These are phyloP conservation scores for Ailuropoda melanoleuca DNA, from an alignment of 2,113 vertebrate genomes.

Conservation along the genomic window DNA sequence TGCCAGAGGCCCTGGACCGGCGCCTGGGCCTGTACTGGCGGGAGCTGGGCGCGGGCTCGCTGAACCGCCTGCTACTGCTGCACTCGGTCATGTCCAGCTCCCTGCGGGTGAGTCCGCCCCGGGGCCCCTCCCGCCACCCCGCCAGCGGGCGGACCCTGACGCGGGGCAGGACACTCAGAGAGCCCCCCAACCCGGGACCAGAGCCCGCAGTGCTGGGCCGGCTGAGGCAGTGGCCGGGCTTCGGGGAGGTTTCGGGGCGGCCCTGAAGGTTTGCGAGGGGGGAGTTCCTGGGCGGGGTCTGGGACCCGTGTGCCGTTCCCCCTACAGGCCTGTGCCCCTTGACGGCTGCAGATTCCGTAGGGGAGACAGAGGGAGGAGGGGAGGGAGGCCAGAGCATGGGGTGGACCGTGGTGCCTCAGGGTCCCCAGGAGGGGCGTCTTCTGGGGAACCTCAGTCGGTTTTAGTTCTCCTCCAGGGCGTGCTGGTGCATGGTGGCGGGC, in stretches of 20 bases:
- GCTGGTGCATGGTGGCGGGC: not conserved
- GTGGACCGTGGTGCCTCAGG: not conserved
- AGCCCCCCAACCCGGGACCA: not conserved
- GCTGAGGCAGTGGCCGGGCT: accelerated
- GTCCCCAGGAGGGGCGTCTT: not conserved
- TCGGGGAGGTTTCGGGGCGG: not conserved
- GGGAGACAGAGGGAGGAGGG: not conserved
- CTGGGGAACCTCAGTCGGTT: not conserved
- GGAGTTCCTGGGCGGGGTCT: accelerated
- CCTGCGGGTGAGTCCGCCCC: conserved; percentile 64
- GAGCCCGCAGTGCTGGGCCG: accelerated
- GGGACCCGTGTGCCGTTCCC: not conserved
- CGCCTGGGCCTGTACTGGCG: conserved; percentile 62
- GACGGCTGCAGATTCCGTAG: accelerated
- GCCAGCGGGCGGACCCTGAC: not conserved
- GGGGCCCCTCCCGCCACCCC: not conserved
- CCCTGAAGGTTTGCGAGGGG: not conserved
- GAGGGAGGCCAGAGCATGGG: not conserved
- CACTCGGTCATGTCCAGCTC: conserved; percentile 66
- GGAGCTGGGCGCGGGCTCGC: conserved; percentile 69
- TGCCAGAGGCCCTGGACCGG: conserved; percentile 64
- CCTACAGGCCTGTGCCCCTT: accelerated
- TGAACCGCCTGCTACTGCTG: conserved; percentile 75
- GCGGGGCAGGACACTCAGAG: accelerated
- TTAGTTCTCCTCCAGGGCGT: not conserved